Evolutionary conservation across 2,113 vertebrate genomes (phyloP).

Genomic region (Neopipo cinnamomea): DNA sequence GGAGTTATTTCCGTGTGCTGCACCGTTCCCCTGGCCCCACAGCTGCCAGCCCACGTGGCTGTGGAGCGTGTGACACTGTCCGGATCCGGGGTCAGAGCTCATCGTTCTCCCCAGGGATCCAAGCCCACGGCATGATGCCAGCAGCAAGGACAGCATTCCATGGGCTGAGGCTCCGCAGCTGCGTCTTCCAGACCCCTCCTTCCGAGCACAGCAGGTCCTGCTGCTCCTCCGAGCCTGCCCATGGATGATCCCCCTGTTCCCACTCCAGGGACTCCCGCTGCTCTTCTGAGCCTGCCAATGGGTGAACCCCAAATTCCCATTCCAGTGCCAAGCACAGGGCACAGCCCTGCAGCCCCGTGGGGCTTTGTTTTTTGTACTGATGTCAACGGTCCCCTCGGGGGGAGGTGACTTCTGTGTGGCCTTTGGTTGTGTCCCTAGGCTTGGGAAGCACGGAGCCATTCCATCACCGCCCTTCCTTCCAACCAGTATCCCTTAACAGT

Average conservation of each 20-base stretch:
- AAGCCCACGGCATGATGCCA: background rate
- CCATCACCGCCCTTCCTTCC: background rate
- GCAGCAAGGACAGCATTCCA: background rate
- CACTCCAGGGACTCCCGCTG: background rate
- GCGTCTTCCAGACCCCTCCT: background rate
- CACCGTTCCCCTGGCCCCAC: background rate
- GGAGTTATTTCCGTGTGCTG: background rate
- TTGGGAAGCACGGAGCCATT: background rate
- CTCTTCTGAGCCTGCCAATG: background rate
- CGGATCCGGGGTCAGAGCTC: background rate
- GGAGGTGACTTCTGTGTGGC: background rate
- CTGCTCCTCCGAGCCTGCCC: background rate
- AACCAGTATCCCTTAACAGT: background rate
- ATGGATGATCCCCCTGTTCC: background rate
- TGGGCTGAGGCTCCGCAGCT: background rate
- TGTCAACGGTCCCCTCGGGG: background rate
- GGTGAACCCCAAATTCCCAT: background rate
- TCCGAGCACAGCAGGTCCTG: background rate
- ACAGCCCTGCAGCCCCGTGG: background rate
- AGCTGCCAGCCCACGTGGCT: background rate
- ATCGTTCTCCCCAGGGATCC: background rate
- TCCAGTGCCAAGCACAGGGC: rapidly evolving
- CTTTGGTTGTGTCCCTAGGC: background rate
- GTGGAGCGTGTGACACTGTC: background rate
- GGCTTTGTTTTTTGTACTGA: background rate